These are phyloP conservation scores for Aelia acuminata DNA, from an alignment of 2,888 invertebrate species.

Conservation along the genomic window DNA sequence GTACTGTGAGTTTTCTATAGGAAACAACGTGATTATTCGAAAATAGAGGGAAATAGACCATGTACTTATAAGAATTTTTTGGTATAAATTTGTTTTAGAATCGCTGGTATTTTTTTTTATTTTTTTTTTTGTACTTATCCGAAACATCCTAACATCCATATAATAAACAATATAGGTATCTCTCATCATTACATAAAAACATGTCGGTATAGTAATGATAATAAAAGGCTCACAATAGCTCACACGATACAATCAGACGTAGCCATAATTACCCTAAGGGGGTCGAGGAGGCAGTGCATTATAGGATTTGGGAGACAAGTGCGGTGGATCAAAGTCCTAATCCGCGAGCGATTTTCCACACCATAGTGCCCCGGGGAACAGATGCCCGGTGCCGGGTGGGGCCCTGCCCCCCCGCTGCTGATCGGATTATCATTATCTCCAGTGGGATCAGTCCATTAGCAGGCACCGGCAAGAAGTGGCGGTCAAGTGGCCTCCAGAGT, in stretches of 20 bases:
- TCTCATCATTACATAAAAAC: neutral
- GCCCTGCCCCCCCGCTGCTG: neutral
- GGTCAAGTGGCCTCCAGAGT: neutral
- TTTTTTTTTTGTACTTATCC: no score
- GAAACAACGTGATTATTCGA: no score
- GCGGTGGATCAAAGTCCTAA: conserved; percentile 54
- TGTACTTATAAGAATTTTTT: no score
- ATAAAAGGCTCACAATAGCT: neutral
- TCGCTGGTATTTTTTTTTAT: no score
- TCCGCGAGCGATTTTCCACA: conserved; percentile 53
- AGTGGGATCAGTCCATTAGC: conserved; percentile 55
- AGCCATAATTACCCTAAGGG: neutral
- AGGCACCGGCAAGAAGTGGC: conserved; percentile 17
- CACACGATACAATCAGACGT: neutral
- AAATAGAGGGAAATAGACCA: no score
- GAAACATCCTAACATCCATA: no score
- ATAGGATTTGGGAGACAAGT: conserved; percentile 48
- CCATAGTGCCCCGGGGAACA: conserved; percentile 31
- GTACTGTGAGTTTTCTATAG: no score
- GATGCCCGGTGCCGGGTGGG: conserved; percentile 24
- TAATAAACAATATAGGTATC: no score
- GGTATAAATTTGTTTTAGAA: no score
- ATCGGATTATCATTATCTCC: conserved; percentile 43
- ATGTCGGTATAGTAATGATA: neutral
- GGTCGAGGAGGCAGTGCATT: neutral